Evolutionary conservation across 1,140 invertebrate genomes (phyloP).

Genomic region (Sarcophaga bullata): DNA sequence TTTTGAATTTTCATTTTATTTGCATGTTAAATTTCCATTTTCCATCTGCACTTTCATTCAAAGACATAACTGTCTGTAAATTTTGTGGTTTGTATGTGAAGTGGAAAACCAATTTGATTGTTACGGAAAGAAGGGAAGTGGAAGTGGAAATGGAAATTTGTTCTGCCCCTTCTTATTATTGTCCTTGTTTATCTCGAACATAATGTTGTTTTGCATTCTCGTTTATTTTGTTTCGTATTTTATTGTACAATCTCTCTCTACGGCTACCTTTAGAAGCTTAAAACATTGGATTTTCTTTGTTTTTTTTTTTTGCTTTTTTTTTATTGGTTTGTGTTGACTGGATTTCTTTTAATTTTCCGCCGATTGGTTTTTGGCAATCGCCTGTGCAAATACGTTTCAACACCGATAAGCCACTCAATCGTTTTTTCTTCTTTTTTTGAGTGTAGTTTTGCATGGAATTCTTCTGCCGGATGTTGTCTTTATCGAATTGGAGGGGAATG

Average conservation of each 20-base stretch:
- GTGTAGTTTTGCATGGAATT: not conserved
- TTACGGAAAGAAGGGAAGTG: too few species aligned
- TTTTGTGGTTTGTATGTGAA: too few species aligned
- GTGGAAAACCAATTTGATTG: too few species aligned
- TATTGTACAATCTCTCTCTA: not conserved
- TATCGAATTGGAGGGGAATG: too few species aligned
- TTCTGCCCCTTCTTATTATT: not conserved
- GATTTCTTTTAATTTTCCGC: slow-evolving; percentile 60
- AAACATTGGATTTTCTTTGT: too few species aligned
- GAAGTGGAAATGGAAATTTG: not conserved
- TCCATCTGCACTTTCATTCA: too few species aligned
- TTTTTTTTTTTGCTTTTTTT: too few species aligned
- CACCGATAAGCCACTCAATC: slow-evolving; percentile 55
- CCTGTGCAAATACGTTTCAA: slow-evolving; percentile 63
- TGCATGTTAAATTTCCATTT: too few species aligned
- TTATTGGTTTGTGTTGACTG: not conserved
- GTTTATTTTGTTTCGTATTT: not conserved
- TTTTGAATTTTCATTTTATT: too few species aligned
- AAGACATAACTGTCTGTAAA: too few species aligned
- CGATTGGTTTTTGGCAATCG: slow-evolving; percentile 64
- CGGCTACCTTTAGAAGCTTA: not conserved
- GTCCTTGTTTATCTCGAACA: slow-evolving; percentile 1
- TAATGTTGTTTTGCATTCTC: not conserved
- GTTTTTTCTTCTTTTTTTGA: slow-evolving; percentile 43
- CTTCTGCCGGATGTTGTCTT: not conserved